These are phyloP conservation scores for Subacronicta megacephala DNA, from an alignment of 2,888 invertebrate species.

Conservation along the genomic window DNA sequence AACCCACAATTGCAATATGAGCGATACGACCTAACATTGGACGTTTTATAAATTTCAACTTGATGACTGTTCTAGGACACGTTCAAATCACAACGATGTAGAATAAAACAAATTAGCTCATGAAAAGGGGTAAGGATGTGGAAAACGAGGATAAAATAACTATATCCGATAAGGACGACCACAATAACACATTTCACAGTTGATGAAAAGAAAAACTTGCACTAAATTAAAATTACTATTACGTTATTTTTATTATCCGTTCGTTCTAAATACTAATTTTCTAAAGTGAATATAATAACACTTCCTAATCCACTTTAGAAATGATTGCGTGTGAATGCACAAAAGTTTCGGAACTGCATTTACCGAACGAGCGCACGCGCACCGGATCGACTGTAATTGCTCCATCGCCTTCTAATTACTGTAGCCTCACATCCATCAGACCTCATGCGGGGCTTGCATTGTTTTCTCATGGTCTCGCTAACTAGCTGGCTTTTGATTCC, in stretches of 20 bases:
- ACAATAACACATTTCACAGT: too few relatives aligned
- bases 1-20: too few relatives aligned
- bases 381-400: conserved; percentile 69
- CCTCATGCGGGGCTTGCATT: conserved; percentile 59
- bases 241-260: conserved; percentile 11
- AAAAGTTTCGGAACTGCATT: conserved; percentile 59
- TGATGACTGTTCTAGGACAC: too few relatives aligned
- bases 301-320: conserved; percentile 34
- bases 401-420: conserved; percentile 71
- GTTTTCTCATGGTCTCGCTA: conserved; percentile 66
- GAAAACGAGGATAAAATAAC: too few relatives aligned
- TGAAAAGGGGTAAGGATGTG: too few relatives aligned
- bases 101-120: too few relatives aligned
- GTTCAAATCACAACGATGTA: too few relatives aligned
- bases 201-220: conserved; percentile 33
- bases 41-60: too few relatives aligned
- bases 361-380: conserved; percentile 53
- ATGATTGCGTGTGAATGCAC: conserved; percentile 47
- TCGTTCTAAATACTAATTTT: conserved; percentile 10
- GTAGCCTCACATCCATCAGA: conserved; percentile 65
- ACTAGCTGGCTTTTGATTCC: conserved; percentile 52
- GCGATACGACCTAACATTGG: background rate
- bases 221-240: conserved; percentile 15
- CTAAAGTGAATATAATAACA: conserved; percentile 27
- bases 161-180: too few relatives aligned